phyloP scores from a whole-genome alignment of 1,140 invertebrate species.

The Drosophila subpulchrella region DNA sequence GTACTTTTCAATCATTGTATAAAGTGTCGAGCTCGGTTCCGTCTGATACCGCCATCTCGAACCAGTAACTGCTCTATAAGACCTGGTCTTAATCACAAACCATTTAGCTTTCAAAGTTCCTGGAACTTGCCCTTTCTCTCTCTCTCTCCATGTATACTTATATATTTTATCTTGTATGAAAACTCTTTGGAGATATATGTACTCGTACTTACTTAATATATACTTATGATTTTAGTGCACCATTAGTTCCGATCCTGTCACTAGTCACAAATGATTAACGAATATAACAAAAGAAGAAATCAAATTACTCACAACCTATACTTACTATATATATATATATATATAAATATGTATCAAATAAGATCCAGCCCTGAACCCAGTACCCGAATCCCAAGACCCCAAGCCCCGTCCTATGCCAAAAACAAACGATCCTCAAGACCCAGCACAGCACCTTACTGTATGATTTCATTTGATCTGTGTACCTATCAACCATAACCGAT shows the following conservation, averaged over 20 bases:
- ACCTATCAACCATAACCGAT: constrained; percentile 19
- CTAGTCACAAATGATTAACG: constrained; percentile 42
- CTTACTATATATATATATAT: constrained; percentile 25
- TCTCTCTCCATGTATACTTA: constrained; percentile 17
- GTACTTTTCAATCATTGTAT: constrained; percentile 31
- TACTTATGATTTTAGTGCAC: constrained; percentile 52
- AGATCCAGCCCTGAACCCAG: not conserved
- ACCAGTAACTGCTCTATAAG: constrained; percentile 1
- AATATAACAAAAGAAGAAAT: constrained; percentile 51
- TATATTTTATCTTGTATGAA: constrained; percentile 11
- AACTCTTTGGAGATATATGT: constrained; percentile 30
- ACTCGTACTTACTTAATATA: constrained; percentile 35
- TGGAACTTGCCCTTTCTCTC: constrained; percentile 13
- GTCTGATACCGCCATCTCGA: constrained; percentile 14
- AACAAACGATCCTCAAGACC: not conserved
- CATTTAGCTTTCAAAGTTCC: constrained; percentile 42
- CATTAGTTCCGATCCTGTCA: constrained; percentile 48
- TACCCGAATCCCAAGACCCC: not conserved
- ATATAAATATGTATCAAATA: constrained; percentile 29
- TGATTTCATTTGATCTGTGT: constrained; percentile 38
- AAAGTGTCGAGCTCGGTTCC: constrained; percentile 36
- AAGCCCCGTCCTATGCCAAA: not conserved
- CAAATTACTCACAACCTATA: constrained; percentile 49
- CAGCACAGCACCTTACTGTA: constrained; percentile 46
- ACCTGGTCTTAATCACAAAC: constrained; percentile 24